These are phyloP conservation scores for Dendrolimus kikuchii DNA, from an alignment of 1,140 invertebrate genomes.

Conservation along the genomic window DNA sequence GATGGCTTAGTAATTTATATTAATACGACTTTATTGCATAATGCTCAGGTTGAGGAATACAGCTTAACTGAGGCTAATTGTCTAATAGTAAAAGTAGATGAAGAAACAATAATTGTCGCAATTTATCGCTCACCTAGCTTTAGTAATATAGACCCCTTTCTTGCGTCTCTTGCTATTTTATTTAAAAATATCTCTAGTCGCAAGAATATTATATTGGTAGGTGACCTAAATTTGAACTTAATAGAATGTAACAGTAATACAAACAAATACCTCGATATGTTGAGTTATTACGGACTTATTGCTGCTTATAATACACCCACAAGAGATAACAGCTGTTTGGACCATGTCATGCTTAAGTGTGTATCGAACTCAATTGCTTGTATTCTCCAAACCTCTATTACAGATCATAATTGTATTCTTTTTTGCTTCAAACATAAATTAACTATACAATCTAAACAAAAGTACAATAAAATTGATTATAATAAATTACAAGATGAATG, in stretches of 20 bases:
- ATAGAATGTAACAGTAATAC: not conserved
- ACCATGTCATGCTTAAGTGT: constrained; percentile 8
- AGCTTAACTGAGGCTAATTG: constrained; percentile 1
- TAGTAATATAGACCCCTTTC: not conserved
- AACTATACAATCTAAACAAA: not conserved
- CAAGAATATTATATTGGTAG: constrained; percentile 2
- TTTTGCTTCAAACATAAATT: not conserved
- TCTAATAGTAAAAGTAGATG: constrained; percentile 4
- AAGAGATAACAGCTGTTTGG: constrained; percentile 7
- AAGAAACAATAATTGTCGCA: constrained; percentile 5
- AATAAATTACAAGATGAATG: not conserved
- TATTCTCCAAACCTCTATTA: not conserved
- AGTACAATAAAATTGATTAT: not conserved
- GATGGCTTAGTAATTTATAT: constrained; percentile 9
- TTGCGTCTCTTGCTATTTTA: not conserved
- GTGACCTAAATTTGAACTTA: constrained; percentile 5
- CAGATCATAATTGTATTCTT: constrained; percentile 6
- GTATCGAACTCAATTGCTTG: not conserved
- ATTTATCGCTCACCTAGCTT: constrained; percentile 13
- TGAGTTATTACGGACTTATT: constrained; percentile 3
- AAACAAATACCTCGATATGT: constrained; percentile 7
- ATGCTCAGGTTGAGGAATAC: not conserved
- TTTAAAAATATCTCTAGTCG: constrained; percentile 1
- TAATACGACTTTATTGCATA: constrained; percentile 1
- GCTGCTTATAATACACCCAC: constrained; percentile 8